phyloP scores from a whole-genome alignment of 2,888 invertebrate species.

The Notodromas monacha region DNA sequence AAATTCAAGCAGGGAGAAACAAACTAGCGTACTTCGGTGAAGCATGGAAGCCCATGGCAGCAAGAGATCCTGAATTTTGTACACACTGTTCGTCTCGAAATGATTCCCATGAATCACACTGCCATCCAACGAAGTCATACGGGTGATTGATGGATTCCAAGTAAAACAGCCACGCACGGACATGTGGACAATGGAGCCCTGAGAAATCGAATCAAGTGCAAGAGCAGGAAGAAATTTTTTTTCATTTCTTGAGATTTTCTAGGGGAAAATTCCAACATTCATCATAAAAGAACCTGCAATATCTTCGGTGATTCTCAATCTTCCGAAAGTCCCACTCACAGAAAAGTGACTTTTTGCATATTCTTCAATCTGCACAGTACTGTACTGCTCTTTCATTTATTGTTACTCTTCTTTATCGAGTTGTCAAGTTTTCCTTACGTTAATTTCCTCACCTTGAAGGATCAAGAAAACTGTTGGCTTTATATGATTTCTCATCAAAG shows the following conservation, averaged over 20 bases:
- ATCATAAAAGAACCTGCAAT: too few relatives aligned
- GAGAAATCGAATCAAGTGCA: background rate
- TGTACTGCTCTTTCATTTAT: too few relatives aligned
- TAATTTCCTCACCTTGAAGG: too few relatives aligned
- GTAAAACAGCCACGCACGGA: background rate
- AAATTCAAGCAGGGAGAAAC: background rate
- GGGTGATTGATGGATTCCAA: slow-evolving; percentile 1
- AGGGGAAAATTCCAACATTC: too few relatives aligned
- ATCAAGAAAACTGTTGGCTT: too few relatives aligned
- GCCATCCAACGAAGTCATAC: background rate
- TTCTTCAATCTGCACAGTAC: too few relatives aligned
- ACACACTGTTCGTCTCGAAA: background rate
- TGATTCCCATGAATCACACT: background rate
- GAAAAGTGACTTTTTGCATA: too few relatives aligned
- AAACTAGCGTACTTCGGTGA: background rate
- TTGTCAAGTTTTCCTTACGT: too few relatives aligned
- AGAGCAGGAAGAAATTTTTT: background rate
- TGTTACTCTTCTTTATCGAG: too few relatives aligned
- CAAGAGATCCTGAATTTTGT: background rate
- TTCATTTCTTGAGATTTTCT: too few relatives aligned
- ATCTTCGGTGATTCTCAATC: background rate
- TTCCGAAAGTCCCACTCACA: too few relatives aligned
- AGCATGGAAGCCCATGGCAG: background rate
- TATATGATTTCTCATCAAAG: too few relatives aligned
- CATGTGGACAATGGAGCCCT: slow-evolving; percentile 1